phyloP scores from a whole-genome alignment of 2,888 invertebrate genomes.

The Eustalomyia histrio region DNA sequence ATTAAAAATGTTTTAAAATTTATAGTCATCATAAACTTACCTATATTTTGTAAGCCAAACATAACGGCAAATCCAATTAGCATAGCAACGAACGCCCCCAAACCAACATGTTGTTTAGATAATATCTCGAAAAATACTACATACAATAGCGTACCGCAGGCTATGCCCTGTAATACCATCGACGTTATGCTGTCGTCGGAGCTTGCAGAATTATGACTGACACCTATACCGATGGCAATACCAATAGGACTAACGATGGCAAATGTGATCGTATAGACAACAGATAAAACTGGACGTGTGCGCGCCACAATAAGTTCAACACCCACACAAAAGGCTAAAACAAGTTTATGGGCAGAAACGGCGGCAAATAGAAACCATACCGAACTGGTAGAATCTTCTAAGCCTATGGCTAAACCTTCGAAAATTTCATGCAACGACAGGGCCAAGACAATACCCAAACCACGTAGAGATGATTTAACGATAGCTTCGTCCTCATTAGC shows the following conservation, averaged over 20 bases:
- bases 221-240: constrained; percentile 88
- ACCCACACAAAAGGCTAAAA: constrained; percentile 93
- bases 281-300: constrained; percentile 83
- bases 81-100: constrained; percentile 84
- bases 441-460: constrained; percentile 89
- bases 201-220: constrained; percentile 82
- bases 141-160: constrained; percentile 95
- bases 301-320: constrained; percentile 88
- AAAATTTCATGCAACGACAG: constrained; percentile 92
- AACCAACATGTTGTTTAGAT: constrained; percentile 81
- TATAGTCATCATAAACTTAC: constrained; percentile 68
- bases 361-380: constrained; percentile 92
- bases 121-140: constrained; percentile 98
- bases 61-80: constrained; percentile 86
- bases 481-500: constrained; percentile 73
- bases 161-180: constrained; percentile 88
- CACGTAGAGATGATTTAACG: constrained; percentile 81
- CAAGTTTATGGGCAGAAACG: constrained; percentile 91
- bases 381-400: constrained; percentile 83
- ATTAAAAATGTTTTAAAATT: too few relatives aligned
- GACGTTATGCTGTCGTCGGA: constrained; percentile 83
- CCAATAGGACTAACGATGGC: constrained; percentile 87
- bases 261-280: constrained; percentile 87
- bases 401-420: constrained; percentile 90
- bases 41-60: constrained; percentile 83